Percentiles rank a stretch among this genome's conserved stretches.
Evolutionary conservation across 2,113 vertebrate genomes (phyloP).

Genomic region (Nesospiza acunhae): DNA sequence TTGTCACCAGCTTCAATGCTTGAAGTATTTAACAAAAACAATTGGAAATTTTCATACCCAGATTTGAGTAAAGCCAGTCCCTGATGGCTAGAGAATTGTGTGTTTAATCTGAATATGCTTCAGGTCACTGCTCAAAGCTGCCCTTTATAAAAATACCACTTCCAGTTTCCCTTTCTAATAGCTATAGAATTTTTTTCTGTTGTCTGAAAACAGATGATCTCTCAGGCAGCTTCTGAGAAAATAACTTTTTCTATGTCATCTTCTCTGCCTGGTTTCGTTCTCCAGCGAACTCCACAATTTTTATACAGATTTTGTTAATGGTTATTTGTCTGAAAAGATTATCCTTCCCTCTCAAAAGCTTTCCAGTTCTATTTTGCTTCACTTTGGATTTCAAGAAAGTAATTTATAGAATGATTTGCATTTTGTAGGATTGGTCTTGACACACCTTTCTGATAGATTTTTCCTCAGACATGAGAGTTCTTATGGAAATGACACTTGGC

Average conservation of each 20-base stretch:
- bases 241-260: neutral
- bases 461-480: neutral
- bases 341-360: neutral
- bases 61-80: neutral
- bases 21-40: neutral
- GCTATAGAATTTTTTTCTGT: neutral
- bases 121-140: neutral
- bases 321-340: neutral
- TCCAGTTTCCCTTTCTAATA: neutral
- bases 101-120: neutral
- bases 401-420: slow-evolving; percentile 31
- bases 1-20: neutral
- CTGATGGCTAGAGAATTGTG: neutral
- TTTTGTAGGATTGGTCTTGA: slow-evolving; percentile 31
- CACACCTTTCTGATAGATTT: slow-evolving; percentile 39
- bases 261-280: neutral
- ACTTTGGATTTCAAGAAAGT: neutral
- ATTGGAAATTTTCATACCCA: neutral
- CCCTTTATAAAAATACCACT: neutral
- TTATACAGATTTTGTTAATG: neutral
- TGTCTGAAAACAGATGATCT: neutral
- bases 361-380: slow-evolving; percentile 16
- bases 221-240: neutral
- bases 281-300: neutral
- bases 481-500: slow-evolving; percentile 54